Base-by-base conservation (phyloP, 1,140 invertebrate species). In the Drosophila erecta region DNA sequence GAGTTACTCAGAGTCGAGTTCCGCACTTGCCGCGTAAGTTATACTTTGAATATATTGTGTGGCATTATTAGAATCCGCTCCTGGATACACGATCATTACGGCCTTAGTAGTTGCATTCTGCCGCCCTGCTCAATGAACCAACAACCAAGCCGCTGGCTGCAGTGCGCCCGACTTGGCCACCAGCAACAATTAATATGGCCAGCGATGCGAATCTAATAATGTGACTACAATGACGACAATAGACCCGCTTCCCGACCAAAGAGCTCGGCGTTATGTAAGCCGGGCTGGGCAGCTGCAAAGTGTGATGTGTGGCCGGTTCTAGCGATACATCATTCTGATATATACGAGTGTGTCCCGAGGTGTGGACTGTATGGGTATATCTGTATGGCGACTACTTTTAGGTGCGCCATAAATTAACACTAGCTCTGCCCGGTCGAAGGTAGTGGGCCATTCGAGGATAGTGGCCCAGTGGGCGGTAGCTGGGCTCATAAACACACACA, bases 181-280 rank as follows among this genome's bases (percentile, higher is more conserved):
- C 83, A 71, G 65, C 83, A 76, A 87, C 84, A 83, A 87, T 87
- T 87, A 87, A 77, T 89, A 89, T 89, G 67, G 72, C 53, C 84
- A 87, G 67, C 84, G 84, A 87, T 73, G 84, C 84, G 84, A 65
- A 58, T 89, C 84, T 87, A 87, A 87, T 87, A 87, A 89, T 87
- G 84, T 89, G 79, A 69, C 76, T 87, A 89, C 85, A 84, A 87
- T 79, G 81, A 71, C 77, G 81, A 81, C 81, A 84, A 85, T 86
- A 80, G 74, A 72, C 49, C 57, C 41, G 73, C 65, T 65, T 47
- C 12, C 17, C 15, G 30, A 12, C n/a, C 5, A 24, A 24, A n/a
- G 22, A 20, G 27, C 33, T 65, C 40, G 30, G 71, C 47, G 56
- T 76, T 76, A 76, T 57, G 57, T 76, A 76, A 76, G 47, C 65